phyloP scores from a whole-genome alignment of 2,888 invertebrate species.

The Pachliopta kotzebuea region DNA sequence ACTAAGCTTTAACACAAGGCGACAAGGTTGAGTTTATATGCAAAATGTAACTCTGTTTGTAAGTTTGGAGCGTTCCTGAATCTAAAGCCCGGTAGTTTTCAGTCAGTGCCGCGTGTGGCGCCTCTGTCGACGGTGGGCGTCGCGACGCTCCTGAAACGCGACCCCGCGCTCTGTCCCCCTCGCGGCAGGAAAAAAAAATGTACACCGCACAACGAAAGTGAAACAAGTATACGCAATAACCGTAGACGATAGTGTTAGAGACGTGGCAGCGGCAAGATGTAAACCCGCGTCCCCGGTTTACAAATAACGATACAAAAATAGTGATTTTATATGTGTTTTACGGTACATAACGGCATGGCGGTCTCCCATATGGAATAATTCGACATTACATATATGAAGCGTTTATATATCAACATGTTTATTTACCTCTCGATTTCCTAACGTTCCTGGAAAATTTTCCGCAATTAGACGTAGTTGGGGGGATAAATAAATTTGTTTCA shows the following conservation, averaged over 20 bases:
- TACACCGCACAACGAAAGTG: conserved; percentile 22
- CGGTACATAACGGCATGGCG: conserved; percentile 60
- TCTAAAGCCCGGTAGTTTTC: conserved; percentile 52
- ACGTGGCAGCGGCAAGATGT: neutral
- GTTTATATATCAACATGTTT: conserved; percentile 15
- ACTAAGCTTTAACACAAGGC: conserved; percentile 37
- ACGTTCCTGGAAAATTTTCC: conserved; percentile 28
- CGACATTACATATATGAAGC: conserved; percentile 30
- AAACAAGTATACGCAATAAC: conserved; percentile 2
- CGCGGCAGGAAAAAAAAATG: conserved; percentile 25
- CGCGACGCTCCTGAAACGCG: conserved; percentile 53
- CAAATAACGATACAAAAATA: conserved; percentile 65
- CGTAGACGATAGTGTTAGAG: conserved; percentile 5
- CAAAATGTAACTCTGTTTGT: conserved; percentile 41
- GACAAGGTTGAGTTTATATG: conserved; percentile 39
- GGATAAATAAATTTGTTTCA: conserved; percentile 13
- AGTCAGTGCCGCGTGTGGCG: conserved; percentile 75
- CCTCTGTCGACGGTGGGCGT: conserved; percentile 72
- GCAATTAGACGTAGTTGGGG: conserved; percentile 23
- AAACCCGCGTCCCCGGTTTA: conserved; percentile 39
- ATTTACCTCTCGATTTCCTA: conserved; percentile 15
- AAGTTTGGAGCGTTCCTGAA: conserved; percentile 57
- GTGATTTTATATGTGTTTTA: conserved; percentile 66
- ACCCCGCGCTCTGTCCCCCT: conserved; percentile 46
- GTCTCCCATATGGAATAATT: conserved; percentile 40